Percentiles rank a stretch among this genome's conserved stretches.
These are phyloP conservation scores for Mallateleia sp. DNA, from an alignment of 2,888 invertebrate genomes.

Conservation along the genomic window DNA sequence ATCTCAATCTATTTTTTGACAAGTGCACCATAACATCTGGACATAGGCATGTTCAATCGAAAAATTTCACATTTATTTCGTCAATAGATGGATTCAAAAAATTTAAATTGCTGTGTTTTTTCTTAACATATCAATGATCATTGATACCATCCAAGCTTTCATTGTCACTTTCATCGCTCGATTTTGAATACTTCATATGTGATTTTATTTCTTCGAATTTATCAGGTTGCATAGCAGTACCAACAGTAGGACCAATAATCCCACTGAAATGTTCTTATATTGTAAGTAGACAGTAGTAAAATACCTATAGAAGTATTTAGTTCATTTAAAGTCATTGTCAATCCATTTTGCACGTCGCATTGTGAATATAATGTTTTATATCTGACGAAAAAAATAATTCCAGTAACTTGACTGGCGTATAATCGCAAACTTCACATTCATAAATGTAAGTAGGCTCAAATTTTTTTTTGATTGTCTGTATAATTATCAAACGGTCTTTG, in stretches of 20 bases:
- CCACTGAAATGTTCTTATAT: slow-evolving; percentile 38
- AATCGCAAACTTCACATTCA: slow-evolving; percentile 44
- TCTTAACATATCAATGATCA: slow-evolving; percentile 60
- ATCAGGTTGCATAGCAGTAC: slow-evolving; percentile 59
- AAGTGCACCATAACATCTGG: background rate
- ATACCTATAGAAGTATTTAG: slow-evolving; percentile 30
- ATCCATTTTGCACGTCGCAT: slow-evolving; percentile 67
- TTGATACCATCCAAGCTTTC: slow-evolving; percentile 67
- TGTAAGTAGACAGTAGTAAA: slow-evolving; percentile 22
- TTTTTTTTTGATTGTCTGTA: slow-evolving; percentile 50
- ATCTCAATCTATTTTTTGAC: slow-evolving; percentile 33
- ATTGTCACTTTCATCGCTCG: slow-evolving; percentile 40
- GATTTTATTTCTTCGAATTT: slow-evolving; percentile 69
- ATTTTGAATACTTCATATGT: slow-evolving; percentile 62
- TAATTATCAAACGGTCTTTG: slow-evolving; percentile 45
- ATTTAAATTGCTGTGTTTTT: slow-evolving; percentile 58
- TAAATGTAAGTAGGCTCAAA: slow-evolving; percentile 54
- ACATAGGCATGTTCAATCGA: slow-evolving; percentile 49
- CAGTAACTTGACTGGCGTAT: slow-evolving; percentile 57
- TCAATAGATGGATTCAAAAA: slow-evolving; percentile 70
- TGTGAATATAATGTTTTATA: slow-evolving; percentile 73
- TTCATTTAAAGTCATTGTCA: background rate
- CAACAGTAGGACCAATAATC: slow-evolving; percentile 47
- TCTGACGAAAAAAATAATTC: slow-evolving; percentile 72
- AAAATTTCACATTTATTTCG: slow-evolving; percentile 74